Base-by-base conservation (phyloP, 2,113 vertebrate species). In the Eretmodus cyanostictus region DNA sequence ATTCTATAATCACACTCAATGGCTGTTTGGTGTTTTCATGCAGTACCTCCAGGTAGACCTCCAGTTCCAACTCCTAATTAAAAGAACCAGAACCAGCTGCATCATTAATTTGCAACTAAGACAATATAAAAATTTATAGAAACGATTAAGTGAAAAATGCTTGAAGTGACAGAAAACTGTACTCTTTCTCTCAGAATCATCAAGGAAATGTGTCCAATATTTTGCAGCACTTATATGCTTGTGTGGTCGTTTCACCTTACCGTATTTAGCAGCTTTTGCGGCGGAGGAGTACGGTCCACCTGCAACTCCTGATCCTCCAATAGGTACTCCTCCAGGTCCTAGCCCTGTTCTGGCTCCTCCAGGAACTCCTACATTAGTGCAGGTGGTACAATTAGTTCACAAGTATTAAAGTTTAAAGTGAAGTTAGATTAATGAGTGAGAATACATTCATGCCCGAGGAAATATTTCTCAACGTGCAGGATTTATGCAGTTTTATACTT, bases 221-320 rank as follows among this genome's bases (percentile, higher is more conserved):
- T 29, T 29, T 78, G 16, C 27, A 34, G 73, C 27, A 51, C 17
- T 51, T n/a, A 13, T 78, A 34, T 51, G 24, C 17, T 16, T 36
- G 51, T 27, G 19, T 84, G 16, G 4, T 76, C 3, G 42, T 66
- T 82, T 42, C 12, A 10, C 16, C 5, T 2, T 80, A 91, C 93
- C 91, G 5, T 59, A 82, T 82, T 86, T 86, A 86, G 85, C 93
- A 84, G 93, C 91, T 93, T 95, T 95, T 85, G 91, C 87, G 9
- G 91, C 88, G 42, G 87, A 81, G 83, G 83, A 42, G 57, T 91
- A 88, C 4, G 84, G 89, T 73, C 89, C 93, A 68, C 51, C 91
- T 80, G 88, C 93, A 45, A 47, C 87, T 81, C 87, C 91, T 13
- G 29, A 29, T 73, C 66, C 38, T 45, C 27, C 61, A 36, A 80